Evolutionary conservation across 2,888 invertebrate genomes (phyloP), one percentile per base, ranked within the genome.

Genomic region (Artemia sinica): DNA sequence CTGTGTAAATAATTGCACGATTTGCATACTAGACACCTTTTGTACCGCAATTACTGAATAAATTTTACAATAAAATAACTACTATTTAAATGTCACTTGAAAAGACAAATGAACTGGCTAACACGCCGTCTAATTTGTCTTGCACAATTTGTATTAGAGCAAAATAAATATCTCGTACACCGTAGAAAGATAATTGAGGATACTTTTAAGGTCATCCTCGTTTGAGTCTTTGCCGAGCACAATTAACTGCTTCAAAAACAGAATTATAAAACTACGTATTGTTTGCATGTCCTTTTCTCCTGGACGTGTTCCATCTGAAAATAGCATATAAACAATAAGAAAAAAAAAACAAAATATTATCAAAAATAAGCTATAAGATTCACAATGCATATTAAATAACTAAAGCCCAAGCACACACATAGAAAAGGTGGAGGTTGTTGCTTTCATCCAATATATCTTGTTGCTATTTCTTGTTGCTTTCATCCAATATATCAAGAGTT

Each of bases 191-290:
- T 95, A 97, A 82, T 98, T 99, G 71, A 99, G 84, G 77, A 99
- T 90, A 74, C 94, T 93, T 80, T 99, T 97, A 69, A 99, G 82
- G 78, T 99, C 98, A 79, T 99, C 98, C 76, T 98, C 97, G 78
- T 96, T 93, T 65, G 95, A 91, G 50, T 95, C 95, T 77, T 92
- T 92, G 48, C 95, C 91, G 78, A 95, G 90, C 88, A 93, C 89
- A 75, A 97, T 93, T 67, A 97, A 81, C 79, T 96, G 94, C 79
- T 95, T 94, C 72, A 96, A 82, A 81, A 96, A 97, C 75, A 94
- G 83, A 74, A 97, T 81, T 78, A 98, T 94, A 79, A 93, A 93
- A 68, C 92, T 91, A 73, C 97, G 85, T 78, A 97, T 91, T 72
- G 91, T 89, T 72, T 95, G 81, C 73, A 97, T 91, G 77, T 96